Evolutionary conservation across 92 coral and sea anemone genomes (phyloP).

Genomic region (Phenganax stokvisi): DNA sequence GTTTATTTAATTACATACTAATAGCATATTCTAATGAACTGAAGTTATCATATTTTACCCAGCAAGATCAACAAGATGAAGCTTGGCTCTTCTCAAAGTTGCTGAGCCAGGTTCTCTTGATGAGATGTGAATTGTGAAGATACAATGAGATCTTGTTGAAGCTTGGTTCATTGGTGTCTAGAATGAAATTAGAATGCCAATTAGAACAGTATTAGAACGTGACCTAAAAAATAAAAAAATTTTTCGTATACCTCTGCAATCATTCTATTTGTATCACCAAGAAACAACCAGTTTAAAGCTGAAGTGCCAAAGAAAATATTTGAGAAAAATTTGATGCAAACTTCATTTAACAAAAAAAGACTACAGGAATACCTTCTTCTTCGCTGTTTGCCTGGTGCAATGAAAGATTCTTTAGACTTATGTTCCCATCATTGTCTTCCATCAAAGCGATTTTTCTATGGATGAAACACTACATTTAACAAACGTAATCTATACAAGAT

Average conservation of each 20-base stretch:
- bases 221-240: background rate
- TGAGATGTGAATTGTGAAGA: conserved; percentile 84
- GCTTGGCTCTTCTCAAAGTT: conserved; percentile 87
- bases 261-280: conserved; percentile 98
- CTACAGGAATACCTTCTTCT: conserved; percentile 61
- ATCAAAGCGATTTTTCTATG: conserved; percentile 78
- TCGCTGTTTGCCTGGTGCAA: conserved; percentile 87
- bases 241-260: conserved; percentile 74
- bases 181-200: background rate
- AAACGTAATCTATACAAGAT: background rate
- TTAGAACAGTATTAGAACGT: background rate
- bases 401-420: conserved; percentile 85
- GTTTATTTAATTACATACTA: background rate
- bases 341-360: background rate
- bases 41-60: conserved; percentile 54
- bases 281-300: conserved; percentile 89
- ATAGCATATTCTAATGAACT: background rate
- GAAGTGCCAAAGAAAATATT: conserved; percentile 3
- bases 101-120: conserved; percentile 87
- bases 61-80: conserved; percentile 92
- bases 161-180: conserved; percentile 99
- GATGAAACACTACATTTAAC: background rate
- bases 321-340: background rate
- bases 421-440: conserved; percentile 84
- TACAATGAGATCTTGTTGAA: conserved; percentile 92